Evolutionary conservation across 2,888 invertebrate genomes (phyloP).

Genomic region (Pelosia muscerda): DNA sequence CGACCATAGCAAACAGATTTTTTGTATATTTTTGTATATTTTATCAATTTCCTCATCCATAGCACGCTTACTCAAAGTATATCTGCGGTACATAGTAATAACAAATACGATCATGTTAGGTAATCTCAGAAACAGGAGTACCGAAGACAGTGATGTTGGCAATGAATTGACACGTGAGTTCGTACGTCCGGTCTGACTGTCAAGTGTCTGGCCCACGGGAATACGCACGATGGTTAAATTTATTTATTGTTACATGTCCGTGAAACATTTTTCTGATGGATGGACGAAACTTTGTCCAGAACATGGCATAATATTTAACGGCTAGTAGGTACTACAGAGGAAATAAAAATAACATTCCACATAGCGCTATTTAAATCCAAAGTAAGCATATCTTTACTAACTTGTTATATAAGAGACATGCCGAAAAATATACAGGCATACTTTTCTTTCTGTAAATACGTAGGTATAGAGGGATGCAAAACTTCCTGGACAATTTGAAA

Average conservation of each 20-base stretch:
- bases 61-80: background rate
- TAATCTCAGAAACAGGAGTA: conserved; percentile 68
- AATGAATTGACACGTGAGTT: conserved; percentile 66
- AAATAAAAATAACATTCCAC: background rate
- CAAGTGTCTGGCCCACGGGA: conserved; percentile 58
- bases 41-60: background rate
- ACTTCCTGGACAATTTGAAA: too few species aligned
- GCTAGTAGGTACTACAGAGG: background rate
- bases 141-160: conserved; percentile 69
- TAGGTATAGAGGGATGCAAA: too few species aligned
- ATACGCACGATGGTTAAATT: conserved; percentile 61
- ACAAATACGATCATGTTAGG: conserved; percentile 51
- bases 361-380: background rate
- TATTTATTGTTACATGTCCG: conserved; percentile 62
- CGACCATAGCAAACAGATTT: too few species aligned
- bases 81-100: conserved; percentile 42
- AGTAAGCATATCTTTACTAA: background rate
- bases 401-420: background rate
- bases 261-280: conserved; percentile 31
- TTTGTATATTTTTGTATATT: too few species aligned
- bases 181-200: conserved; percentile 66
- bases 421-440: background rate
- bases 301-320: conserved; percentile 32
- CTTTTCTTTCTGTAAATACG: background rate
- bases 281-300: conserved; percentile 32